These are phyloP conservation scores for Meriones psammophilus DNA, from an alignment of 2,797 vertebrate genomes.

Conservation along the genomic window DNA sequence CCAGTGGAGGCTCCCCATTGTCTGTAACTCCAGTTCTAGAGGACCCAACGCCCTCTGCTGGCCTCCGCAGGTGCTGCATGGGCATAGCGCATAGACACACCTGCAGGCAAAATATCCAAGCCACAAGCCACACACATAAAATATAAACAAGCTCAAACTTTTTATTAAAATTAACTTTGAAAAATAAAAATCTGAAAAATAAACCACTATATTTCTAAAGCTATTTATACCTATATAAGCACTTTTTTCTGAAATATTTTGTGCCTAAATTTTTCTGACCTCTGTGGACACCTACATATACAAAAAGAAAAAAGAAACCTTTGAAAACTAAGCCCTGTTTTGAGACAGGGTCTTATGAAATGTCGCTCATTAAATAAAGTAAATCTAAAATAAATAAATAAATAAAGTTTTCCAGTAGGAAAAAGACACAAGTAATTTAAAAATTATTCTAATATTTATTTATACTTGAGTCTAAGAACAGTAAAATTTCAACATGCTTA, in stretches of 20 bases:
- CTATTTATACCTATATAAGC: neutral
- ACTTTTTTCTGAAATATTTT: neutral
- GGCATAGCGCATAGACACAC: neutral
- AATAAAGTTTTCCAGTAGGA: neutral
- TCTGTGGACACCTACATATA: neutral
- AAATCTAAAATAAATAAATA: neutral
- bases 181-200: slow-evolving; percentile 50
- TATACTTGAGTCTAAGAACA: neutral
- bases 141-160: neutral
- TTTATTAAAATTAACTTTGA: neutral
- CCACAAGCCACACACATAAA: neutral
- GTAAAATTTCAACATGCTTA: neutral
- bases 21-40: neutral
- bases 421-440: slow-evolving; percentile 16
- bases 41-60: neutral
- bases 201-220: neutral
- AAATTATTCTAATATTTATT: neutral
- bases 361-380: neutral
- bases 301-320: neutral
- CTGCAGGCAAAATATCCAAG: neutral
- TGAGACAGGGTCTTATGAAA: neutral
- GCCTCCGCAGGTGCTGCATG: neutral
- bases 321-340: neutral
- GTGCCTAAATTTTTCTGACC: neutral
- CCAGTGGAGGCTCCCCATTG: too few species aligned